These are phyloP conservation scores for Sardina pilchardus DNA, from an alignment of 2,113 vertebrate genomes.

Conservation along the genomic window DNA sequence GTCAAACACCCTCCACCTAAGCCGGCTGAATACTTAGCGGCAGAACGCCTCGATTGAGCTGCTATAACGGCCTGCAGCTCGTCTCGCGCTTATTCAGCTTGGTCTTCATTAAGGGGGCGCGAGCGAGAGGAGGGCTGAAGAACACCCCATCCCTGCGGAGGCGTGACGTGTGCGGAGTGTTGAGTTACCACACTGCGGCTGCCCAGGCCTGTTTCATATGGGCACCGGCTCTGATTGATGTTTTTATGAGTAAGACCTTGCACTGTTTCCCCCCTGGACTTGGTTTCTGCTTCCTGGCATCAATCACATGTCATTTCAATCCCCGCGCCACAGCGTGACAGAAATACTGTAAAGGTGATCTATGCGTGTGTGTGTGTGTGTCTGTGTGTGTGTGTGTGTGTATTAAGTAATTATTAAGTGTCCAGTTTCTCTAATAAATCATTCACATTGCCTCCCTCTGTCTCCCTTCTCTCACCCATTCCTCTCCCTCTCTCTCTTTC, in stretches of 20 bases:
- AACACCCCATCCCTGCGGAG: not conserved
- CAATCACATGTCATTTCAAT: conserved; percentile 78
- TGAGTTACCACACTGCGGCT: conserved; percentile 54
- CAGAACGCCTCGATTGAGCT: not conserved
- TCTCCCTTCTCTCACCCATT: conserved; percentile 38
- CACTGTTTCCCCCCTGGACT: conserved; percentile 60
- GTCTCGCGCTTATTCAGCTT: conserved; percentile 8
- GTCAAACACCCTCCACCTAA: not conserved
- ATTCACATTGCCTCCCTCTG: conserved; percentile 45
- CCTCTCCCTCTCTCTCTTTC: conserved; percentile 38
- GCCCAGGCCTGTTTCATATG: conserved; percentile 52
- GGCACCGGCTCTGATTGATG: conserved; percentile 70
- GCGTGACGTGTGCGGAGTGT: not conserved
- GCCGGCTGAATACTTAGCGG: not conserved
- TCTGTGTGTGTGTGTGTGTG: not conserved
- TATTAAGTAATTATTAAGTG: conserved; percentile 78
- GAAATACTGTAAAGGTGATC: conserved; percentile 79
- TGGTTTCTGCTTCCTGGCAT: conserved; percentile 70
- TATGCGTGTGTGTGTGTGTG: conserved; percentile 52
- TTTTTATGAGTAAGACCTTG: conserved; percentile 80
- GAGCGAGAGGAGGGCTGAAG: not conserved
- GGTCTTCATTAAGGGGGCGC: conserved; percentile 59
- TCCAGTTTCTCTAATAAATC: conserved; percentile 73
- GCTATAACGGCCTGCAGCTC: not conserved
- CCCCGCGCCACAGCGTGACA: conserved; percentile 67